Evolutionary conservation across 2,888 invertebrate genomes (phyloP).

Genomic region (Drosophila nr. perissopoda): DNA sequence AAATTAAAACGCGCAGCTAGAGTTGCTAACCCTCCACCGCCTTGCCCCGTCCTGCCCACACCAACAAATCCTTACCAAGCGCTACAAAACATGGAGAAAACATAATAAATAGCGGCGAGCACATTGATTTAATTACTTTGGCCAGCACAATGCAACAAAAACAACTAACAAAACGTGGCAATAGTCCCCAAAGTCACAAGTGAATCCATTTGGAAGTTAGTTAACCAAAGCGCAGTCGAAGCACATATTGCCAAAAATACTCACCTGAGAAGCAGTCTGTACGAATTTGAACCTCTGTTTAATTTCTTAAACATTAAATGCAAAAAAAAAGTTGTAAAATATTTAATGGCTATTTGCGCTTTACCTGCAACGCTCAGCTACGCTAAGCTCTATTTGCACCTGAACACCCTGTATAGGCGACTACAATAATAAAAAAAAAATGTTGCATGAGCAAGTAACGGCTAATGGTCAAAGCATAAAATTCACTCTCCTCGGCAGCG

Average conservation of each 20-base stretch:
- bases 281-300: background rate
- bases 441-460: conserved; percentile 14
- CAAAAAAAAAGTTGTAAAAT: background rate
- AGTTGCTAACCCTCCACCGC: background rate
- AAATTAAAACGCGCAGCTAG: conserved; percentile 65
- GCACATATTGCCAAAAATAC: background rate
- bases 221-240: conserved; percentile 19
- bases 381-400: background rate
- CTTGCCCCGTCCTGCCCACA: background rate
- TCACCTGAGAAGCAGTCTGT: background rate
- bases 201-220: conserved; percentile 25
- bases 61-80: background rate
- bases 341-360: background rate
- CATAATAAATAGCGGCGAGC: conserved; percentile 34
- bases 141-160: conserved; percentile 18
- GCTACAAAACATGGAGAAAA: conserved; percentile 3
- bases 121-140: conserved; percentile 65
- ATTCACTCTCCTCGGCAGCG: conserved; percentile 17
- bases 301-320: background rate
- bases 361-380: background rate
- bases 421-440: conserved; percentile 18
- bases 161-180: conserved; percentile 21
- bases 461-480: conserved; percentile 37
- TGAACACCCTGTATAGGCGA: conserved; percentile 23
- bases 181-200: conserved; percentile 27